These are phyloP conservation scores for Cantharis lateralis DNA, from an alignment of 2,888 invertebrate species.

Conservation along the genomic window DNA sequence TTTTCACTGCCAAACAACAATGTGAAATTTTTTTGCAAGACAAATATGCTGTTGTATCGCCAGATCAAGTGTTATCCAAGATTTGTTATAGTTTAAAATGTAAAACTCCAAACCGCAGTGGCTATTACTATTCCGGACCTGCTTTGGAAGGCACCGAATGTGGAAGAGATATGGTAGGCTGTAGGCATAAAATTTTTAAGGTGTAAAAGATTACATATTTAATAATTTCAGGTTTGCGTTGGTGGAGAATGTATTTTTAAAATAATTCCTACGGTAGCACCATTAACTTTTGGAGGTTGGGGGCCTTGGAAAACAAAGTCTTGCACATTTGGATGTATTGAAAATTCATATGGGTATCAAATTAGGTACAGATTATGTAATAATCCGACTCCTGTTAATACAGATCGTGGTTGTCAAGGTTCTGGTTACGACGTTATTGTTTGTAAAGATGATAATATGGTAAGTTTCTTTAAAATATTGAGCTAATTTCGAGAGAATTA, in stretches of 20 bases:
- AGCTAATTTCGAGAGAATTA: too few species aligned
- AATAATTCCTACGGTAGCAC: slow-evolving; percentile 50
- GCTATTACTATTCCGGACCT: slow-evolving; percentile 78
- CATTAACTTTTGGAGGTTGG: slow-evolving; percentile 63
- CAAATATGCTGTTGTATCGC: slow-evolving; percentile 64
- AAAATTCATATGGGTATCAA: slow-evolving; percentile 65
- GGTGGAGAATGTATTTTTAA: slow-evolving; percentile 66
- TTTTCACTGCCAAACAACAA: slow-evolving; percentile 75
- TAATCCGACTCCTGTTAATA: slow-evolving; percentile 58
- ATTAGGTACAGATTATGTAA: slow-evolving; percentile 64
- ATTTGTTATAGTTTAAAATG: slow-evolving; percentile 73
- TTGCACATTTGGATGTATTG: slow-evolving; percentile 72
- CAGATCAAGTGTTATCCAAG: slow-evolving; percentile 52
- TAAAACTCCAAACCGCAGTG: slow-evolving; percentile 72
- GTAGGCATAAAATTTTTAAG: not conserved
- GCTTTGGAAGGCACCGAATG: slow-evolving; percentile 83
- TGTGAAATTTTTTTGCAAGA: slow-evolving; percentile 75
- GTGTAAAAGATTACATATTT: not conserved
- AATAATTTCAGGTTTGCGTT: slow-evolving; percentile 64
- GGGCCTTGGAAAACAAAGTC: slow-evolving; percentile 64
- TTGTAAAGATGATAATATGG: slow-evolving; percentile 69
- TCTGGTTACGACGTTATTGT: slow-evolving; percentile 66
- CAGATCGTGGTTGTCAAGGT: slow-evolving; percentile 65
- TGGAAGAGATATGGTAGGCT: slow-evolving; percentile 63
- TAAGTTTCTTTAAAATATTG: slow-evolving; percentile 39